phyloP scores from a whole-genome alignment of 1,140 invertebrate genomes.

The Notospermus geniculatus region DNA sequence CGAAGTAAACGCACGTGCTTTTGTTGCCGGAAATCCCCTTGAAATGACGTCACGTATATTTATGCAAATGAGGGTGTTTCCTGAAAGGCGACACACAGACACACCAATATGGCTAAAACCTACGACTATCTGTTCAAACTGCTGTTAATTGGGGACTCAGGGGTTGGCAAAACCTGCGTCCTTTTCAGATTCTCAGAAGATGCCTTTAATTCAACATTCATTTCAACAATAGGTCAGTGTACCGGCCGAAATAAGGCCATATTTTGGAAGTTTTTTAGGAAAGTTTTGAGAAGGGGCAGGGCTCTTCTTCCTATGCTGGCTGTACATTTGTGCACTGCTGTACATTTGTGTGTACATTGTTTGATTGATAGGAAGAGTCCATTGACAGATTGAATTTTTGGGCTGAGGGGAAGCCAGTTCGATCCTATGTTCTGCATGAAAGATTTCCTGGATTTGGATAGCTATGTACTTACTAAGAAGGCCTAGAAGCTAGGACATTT shows the following conservation, averaged over 20 bases:
- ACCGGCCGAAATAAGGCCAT: background rate
- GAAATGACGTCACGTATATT: slow-evolving; percentile 12
- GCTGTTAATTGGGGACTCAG: slow-evolving; percentile 94
- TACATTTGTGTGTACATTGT: too few relatives aligned
- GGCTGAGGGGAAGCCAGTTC: too few relatives aligned
- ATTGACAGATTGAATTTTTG: too few relatives aligned
- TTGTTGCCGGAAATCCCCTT: slow-evolving; percentile 5
- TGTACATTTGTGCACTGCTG: too few relatives aligned
- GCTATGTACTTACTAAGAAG: too few relatives aligned
- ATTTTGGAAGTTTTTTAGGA: slow-evolving; percentile 14
- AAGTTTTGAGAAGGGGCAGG: slow-evolving; percentile 13
- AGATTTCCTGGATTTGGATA: too few relatives aligned
- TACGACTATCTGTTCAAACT: slow-evolving; percentile 99
- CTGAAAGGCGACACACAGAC: slow-evolving; percentile 31
- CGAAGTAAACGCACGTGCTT: too few relatives aligned
- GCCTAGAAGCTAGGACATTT: too few relatives aligned
- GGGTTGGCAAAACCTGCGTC: slow-evolving; percentile 98
- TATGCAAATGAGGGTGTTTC: slow-evolving; percentile 46
- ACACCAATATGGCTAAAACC: slow-evolving; percentile 70
- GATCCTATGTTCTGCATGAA: too few relatives aligned
- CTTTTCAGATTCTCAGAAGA: slow-evolving; percentile 97
- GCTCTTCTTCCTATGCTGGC: too few relatives aligned
- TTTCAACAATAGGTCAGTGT: slow-evolving; percentile 48
- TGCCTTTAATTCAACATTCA: slow-evolving; percentile 97
- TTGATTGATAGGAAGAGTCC: too few relatives aligned